A percentile compares a stretch with the other conserved stretches of the same genome.
phyloP scores from a whole-genome alignment of 2,888 invertebrate species.

The Tetragnatha montana region DNA sequence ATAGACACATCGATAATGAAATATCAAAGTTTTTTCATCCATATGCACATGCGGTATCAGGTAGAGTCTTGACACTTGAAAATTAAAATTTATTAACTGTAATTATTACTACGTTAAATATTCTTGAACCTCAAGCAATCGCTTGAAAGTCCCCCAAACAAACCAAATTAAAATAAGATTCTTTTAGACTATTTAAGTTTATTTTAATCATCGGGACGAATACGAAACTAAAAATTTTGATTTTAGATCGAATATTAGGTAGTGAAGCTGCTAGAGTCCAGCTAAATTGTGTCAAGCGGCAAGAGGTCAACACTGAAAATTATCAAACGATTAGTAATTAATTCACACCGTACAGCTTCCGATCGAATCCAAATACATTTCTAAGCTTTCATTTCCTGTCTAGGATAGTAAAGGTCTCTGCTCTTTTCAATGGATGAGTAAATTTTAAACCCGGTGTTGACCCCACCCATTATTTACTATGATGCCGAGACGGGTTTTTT shows the following conservation, averaged over 20 bases:
- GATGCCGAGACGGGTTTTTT: constrained; percentile 9
- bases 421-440: constrained; percentile 25
- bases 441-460: constrained; percentile 66
- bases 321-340: not conserved
- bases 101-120: too few species aligned
- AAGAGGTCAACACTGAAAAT: not conserved
- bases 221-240: not conserved
- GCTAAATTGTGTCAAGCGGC: not conserved
- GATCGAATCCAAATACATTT: not conserved
- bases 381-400: not conserved
- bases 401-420: not conserved
- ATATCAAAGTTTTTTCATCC: too few species aligned
- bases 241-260: not conserved
- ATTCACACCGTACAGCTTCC: not conserved
- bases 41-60: too few species aligned
- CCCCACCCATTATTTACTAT: constrained; percentile 69
- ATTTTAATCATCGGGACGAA: not conserved
- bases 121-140: too few species aligned
- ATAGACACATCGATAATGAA: too few species aligned
- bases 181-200: too few species aligned
- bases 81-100: too few species aligned
- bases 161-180: too few species aligned
- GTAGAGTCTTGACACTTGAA: too few species aligned
- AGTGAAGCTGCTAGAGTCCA: not conserved
- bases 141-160: too few species aligned